These are phyloP conservation scores for Smutsia temminckii DNA, from an alignment of 2,797 vertebrate genomes.

Conservation along the genomic window DNA sequence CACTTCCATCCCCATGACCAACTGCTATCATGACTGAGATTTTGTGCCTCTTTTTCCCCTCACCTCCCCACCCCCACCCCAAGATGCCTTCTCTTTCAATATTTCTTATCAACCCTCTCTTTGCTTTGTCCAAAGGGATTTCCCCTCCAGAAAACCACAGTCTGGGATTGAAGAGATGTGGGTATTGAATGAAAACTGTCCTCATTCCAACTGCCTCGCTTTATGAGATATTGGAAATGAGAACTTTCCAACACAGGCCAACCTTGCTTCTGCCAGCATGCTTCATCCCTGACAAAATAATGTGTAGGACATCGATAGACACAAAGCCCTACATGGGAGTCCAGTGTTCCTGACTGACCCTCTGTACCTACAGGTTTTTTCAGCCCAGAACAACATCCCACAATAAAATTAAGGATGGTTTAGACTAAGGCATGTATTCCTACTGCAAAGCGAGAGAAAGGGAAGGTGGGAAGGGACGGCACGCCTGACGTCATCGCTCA, in stretches of 20 bases:
- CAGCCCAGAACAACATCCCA: neutral
- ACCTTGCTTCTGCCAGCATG: accelerated
- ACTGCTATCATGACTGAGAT: no score
- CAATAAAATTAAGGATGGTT: neutral
- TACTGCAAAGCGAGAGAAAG: neutral
- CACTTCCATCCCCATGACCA: no score
- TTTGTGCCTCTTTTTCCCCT: no score
- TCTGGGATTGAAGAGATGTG: neutral
- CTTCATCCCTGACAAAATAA: neutral
- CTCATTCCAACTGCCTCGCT: neutral
- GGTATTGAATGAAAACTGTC: neutral
- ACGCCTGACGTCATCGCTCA: no score
- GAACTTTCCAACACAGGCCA: neutral
- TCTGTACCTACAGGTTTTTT: neutral
- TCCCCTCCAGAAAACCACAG: neutral
- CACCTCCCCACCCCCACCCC: no score
- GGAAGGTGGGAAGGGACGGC: neutral
- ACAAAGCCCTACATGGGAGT: neutral
- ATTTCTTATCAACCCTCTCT: neutral
- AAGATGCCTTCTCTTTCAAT: neutral
- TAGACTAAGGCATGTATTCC: neutral
- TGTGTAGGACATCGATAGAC: accelerated
- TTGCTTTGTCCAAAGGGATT: neutral
- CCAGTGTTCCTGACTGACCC: neutral
- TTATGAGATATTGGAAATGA: neutral